phyloP scores from a whole-genome alignment of 1,140 invertebrate genomes.

The Popillia japonica region DNA sequence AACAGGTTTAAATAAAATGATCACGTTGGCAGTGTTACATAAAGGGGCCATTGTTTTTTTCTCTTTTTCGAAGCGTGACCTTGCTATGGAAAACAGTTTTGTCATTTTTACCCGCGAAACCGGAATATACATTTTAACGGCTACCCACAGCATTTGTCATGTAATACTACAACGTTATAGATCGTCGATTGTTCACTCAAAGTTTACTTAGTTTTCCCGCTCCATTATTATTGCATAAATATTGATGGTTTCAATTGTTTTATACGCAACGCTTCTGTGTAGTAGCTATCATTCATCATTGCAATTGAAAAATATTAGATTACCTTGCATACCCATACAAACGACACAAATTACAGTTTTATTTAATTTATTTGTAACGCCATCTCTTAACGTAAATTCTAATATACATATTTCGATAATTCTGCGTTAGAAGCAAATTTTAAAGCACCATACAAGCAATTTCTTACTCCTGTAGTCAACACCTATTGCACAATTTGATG shows the following conservation, averaged over 20 bases:
- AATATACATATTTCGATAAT: background rate
- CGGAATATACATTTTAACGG: slow-evolving; percentile 20
- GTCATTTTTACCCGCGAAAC: slow-evolving; percentile 29
- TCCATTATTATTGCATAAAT: background rate
- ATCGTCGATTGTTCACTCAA: background rate
- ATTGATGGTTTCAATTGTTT: background rate
- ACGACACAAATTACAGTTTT: no score
- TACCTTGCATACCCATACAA: no score
- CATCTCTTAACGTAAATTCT: background rate
- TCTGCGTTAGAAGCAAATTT: no score
- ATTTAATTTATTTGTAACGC: background rate
- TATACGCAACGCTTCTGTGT: no score
- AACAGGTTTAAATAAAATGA: slow-evolving; percentile 34
- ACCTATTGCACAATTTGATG: no score
- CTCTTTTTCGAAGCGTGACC: slow-evolving; percentile 28
- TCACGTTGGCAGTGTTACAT: slow-evolving; percentile 34
- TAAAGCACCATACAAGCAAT: no score
- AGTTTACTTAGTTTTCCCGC: background rate
- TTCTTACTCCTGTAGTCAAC: no score
- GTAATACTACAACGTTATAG: background rate
- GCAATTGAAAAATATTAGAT: no score
- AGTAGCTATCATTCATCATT: no score
- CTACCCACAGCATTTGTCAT: background rate
- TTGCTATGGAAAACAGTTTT: slow-evolving; percentile 33
- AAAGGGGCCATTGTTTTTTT: slow-evolving; percentile 32